These are phyloP conservation scores for Dryoscopus gambensis DNA, from an alignment of 2,113 vertebrate species.

Conservation along the genomic window DNA sequence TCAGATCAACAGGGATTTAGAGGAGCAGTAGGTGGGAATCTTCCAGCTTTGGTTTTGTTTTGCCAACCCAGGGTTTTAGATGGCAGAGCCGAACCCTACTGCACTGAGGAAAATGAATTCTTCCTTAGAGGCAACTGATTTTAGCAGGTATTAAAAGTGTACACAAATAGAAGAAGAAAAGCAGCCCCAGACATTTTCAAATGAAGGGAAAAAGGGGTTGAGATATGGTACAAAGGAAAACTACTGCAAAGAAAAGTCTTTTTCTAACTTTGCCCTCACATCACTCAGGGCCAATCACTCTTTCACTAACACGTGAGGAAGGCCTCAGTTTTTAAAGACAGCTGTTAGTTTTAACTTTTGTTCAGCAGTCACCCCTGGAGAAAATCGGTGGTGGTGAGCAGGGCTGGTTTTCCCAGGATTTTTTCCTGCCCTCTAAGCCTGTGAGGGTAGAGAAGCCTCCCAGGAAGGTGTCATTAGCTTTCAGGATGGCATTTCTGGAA, in stretches of 20 bases:
- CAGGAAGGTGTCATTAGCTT: neutral
- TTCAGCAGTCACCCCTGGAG: neutral
- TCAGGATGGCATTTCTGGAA: neutral
- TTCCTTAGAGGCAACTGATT: neutral
- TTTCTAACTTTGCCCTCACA: neutral
- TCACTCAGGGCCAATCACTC: neutral
- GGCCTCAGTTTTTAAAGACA: neutral
- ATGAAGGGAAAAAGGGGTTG: neutral
- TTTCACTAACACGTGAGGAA: neutral
- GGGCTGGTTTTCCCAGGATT: neutral
- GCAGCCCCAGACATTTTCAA: neutral
- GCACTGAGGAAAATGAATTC: neutral
- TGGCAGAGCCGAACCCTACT: neutral
- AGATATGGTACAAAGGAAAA: neutral
- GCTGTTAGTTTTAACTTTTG: neutral
- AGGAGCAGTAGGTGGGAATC: neutral
- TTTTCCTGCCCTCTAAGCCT: neutral
- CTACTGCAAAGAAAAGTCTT: neutral
- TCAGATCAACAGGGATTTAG: slow-evolving; percentile 5
- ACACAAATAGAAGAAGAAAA: neutral
- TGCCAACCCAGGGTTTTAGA: neutral
- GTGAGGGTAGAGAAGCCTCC: neutral
- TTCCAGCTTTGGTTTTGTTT: neutral
- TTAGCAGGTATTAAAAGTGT: neutral
- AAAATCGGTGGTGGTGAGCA: neutral